A percentile compares a stretch with the other conserved stretches of the same genome.
Conservation (phyloP, 2,113 vertebrate species). For the Stigmatopora argus region DNA sequence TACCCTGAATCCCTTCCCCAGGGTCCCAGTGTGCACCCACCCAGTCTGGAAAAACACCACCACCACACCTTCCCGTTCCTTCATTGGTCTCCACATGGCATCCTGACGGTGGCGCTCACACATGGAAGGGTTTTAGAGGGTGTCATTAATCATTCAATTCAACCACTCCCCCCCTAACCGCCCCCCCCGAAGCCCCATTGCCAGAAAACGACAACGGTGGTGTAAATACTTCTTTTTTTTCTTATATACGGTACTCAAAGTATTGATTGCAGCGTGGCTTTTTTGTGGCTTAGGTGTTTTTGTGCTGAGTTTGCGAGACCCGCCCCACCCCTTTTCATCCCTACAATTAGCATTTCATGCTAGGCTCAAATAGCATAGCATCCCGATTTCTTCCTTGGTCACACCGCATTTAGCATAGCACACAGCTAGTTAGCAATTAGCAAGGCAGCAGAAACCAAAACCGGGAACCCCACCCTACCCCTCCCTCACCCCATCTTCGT, state of each 20-base stretch:
- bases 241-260: conserved; percentile 69
- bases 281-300: conserved; percentile 48
- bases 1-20: conserved; percentile 23
- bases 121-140: conserved; percentile 14
- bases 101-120: conserved; percentile 18
- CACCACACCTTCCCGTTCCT: background rate
- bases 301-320: conserved; percentile 56
- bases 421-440: background rate
- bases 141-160: conserved; percentile 33
- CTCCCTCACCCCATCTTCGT: background rate
- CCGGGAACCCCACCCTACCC: background rate
- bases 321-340: conserved; percentile 21
- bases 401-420: conserved; percentile 5
- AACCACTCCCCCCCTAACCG: background rate
- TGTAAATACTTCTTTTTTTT: conserved; percentile 79
- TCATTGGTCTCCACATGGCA: conserved; percentile 30
- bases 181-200: conserved; percentile 34
- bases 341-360: background rate
- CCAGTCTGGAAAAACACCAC: background rate
- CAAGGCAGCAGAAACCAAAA: background rate
- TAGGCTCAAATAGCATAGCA: conserved; percentile 16
- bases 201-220: conserved; percentile 56
- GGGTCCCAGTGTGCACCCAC: conserved; percentile 11
- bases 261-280: conserved; percentile 77
- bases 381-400: background rate